These are phyloP conservation scores for Allolobophora icterica DNA, from an alignment of 2,888 invertebrate genomes.

Conservation along the genomic window DNA sequence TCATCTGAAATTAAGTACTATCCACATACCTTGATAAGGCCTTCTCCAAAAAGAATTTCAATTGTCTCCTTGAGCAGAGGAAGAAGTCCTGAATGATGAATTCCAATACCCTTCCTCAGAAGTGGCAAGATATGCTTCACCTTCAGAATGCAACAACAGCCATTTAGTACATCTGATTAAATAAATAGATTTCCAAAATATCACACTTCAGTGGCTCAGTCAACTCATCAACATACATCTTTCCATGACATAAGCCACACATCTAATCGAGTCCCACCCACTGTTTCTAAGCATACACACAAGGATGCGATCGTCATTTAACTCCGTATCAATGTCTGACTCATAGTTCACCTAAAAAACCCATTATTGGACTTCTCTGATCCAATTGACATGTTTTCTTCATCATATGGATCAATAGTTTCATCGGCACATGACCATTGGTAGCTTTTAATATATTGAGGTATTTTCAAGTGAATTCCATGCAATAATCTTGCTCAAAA, in stretches of 20 bases:
- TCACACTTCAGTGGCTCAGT: not conserved
- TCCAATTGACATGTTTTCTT: too few relatives aligned
- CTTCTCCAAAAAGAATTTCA: slow-evolving; percentile 96
- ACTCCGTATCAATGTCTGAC: too few relatives aligned
- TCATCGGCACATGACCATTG: too few relatives aligned
- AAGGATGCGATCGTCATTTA: too few relatives aligned
- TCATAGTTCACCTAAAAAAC: too few relatives aligned
- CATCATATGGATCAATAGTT: too few relatives aligned
- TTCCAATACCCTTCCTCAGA: slow-evolving; percentile 92
- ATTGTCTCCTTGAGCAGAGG: slow-evolving; percentile 98
- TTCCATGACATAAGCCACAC: not conserved
- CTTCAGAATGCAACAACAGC: slow-evolving; percentile 69
- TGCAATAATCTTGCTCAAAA: too few relatives aligned
- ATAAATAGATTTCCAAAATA: not conserved
- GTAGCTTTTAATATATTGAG: too few relatives aligned
- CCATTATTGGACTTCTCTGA: too few relatives aligned
- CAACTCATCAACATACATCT: not conserved
- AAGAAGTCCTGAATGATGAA: slow-evolving; percentile 87
- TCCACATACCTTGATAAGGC: slow-evolving; percentile 81
- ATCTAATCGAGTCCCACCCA: not conserved
- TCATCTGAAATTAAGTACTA: not conserved
- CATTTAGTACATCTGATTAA: not conserved
- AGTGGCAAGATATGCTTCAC: slow-evolving; percentile 88
- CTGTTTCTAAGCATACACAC: too few relatives aligned
- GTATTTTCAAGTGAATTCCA: too few relatives aligned